Percentiles rank a stretch among this genome's conserved stretches.
Conservation (phyloP, 2,113 vertebrate species). For the Melospiza melodia region DNA sequence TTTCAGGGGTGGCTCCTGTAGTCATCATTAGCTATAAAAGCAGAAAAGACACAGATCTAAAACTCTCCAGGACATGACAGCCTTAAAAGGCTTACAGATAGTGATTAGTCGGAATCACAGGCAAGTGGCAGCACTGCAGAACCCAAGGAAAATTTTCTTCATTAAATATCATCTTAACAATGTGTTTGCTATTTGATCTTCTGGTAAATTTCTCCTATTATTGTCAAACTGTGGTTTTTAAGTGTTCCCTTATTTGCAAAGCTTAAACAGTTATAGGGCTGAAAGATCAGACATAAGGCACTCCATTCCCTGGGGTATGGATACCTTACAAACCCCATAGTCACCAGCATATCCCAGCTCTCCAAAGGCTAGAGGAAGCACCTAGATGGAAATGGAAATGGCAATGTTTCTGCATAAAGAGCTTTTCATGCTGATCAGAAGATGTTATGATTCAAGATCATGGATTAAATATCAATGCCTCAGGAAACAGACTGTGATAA, state of each 20-base stretch:
- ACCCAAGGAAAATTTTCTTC: not conserved
- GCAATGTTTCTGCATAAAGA: not conserved
- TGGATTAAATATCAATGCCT: not conserved
- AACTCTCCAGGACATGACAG: not conserved
- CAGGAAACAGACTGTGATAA: not conserved
- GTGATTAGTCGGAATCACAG: not conserved
- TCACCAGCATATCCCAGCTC: not conserved
- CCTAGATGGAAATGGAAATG: not conserved
- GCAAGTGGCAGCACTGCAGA: not conserved
- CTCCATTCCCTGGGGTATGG: not conserved
- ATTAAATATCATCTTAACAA: constrained; percentile 16
- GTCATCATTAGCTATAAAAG: not conserved
- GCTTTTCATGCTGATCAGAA: not conserved
- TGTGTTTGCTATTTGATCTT: not conserved
- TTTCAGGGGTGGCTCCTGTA: not conserved
- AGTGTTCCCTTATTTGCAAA: not conserved
- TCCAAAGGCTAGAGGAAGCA: not conserved
- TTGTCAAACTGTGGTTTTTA: not conserved
- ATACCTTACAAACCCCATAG: not conserved
- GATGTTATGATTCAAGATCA: not conserved
- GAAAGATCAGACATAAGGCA: not conserved
- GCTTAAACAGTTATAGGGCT: not conserved
- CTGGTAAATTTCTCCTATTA: not conserved
- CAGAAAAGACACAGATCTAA: not conserved
- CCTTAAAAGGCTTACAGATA: not conserved